Conservation (phyloP, 2,888 invertebrate species). For the Macrostomum cliftonense region DNA sequence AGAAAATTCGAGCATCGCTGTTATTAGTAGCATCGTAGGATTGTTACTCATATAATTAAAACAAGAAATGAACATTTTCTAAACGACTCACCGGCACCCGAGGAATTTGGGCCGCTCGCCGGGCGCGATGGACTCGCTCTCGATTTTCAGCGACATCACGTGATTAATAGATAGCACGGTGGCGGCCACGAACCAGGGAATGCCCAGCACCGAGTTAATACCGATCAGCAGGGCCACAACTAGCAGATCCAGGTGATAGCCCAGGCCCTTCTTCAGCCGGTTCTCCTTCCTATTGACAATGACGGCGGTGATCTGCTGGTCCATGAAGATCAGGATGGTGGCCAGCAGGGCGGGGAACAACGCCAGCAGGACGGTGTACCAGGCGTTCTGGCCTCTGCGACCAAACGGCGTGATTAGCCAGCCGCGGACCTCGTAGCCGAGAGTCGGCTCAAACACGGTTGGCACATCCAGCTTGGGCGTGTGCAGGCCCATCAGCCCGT, state of each 20-base stretch:
- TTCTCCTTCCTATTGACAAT: conserved; percentile 95
- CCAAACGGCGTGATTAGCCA: conserved; percentile 27
- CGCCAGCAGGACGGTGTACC: conserved; percentile 67
- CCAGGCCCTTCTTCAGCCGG: conserved; percentile 67
- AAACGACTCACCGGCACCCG: background rate
- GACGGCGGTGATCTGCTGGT: conserved; percentile 95
- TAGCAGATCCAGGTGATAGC: conserved; percentile 82
- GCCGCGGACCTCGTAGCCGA: conserved; percentile 35
- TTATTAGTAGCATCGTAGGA: too few species aligned
- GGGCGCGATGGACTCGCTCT: conserved; percentile 13
- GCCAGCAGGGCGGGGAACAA: conserved; percentile 73
- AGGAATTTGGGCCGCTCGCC: conserved; percentile 13
- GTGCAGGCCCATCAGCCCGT: conserved; percentile 56
- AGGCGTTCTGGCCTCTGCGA: conserved; percentile 39
- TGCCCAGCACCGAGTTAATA: conserved; percentile 68
- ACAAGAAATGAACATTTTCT: too few species aligned
- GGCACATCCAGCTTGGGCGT: conserved; percentile 71
- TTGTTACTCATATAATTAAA: too few species aligned
- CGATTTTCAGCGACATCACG: conserved; percentile 14
- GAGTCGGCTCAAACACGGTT: conserved; percentile 50
- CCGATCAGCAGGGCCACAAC: conserved; percentile 64
- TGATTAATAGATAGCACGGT: conserved; percentile 15
- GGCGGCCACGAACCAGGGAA: conserved; percentile 16
- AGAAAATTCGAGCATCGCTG: too few species aligned
- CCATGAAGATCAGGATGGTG: conserved; percentile 94